Evolutionary conservation across 2,113 vertebrate genomes (phyloP), one percentile per base, ranked within the genome.

Genomic region (Protobothrops mucrosquamatus): DNA sequence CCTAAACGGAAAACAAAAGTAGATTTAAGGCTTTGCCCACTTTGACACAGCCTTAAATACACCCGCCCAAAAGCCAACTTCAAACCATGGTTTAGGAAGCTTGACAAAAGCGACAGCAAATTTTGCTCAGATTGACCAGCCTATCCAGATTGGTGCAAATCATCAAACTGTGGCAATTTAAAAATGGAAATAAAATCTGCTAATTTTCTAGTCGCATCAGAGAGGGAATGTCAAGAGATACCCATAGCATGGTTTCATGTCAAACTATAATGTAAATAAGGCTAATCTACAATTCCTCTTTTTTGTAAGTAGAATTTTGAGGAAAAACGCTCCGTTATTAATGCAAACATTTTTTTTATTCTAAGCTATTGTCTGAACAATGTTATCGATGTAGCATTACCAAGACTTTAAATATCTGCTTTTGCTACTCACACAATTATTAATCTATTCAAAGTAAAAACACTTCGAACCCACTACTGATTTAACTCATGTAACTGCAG

Each of bases 1-100:
- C 99, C 99, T 99, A 95, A 97, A 57, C 92, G 11, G 54, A 91
- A 54, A 91, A 55, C 1, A 51, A 93, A 97, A 96, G 95, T 0
- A 22, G 74, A 6, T 90, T 48, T 46, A 85, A 10, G 95, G 39
- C 69, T 20, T 81, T 89, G 91, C 87, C 95, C 7, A 48, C 90
- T 18, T 51, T 74, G 18, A 55, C 23, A 22, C 34, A 6, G 14
- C 29, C n/a, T 74, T 39, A 39, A 2, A 74, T 34, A 74, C 6
- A 0, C n/a, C 39, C 34, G 5, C 34, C 69, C 39, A 39, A 81
- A 39, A 81, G 69, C 34, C 34, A 81, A 9, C 69, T 39, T 20
- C 6, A 39, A 81, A 81, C 69, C 2, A 8, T 39, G 34, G 39
- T 81, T 81, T 81, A 81, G 39, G 15, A 39, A 74, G 69, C 69